Evolutionary conservation across 2,888 invertebrate species (phyloP), one percentile per base, ranked within the genome.

Genomic region (Ommatoiulus sabulosus): DNA sequence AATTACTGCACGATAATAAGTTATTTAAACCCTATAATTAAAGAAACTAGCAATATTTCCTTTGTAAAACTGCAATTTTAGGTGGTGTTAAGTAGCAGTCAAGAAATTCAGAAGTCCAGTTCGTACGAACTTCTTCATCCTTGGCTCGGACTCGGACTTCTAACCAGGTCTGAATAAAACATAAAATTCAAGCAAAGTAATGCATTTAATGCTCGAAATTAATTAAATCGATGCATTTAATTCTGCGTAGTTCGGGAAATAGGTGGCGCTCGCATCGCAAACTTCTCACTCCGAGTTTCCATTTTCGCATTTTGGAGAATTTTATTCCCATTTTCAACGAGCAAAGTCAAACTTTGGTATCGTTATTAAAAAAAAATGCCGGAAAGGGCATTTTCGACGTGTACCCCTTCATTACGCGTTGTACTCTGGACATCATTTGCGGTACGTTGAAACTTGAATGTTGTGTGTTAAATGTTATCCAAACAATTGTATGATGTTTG

Each of bases 281-380:
- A 90, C 90, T 93, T 89, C 90, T 94, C 85, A 94, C 94, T 1
- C 94, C 94, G 17, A 92, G 93, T 0, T 94, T 94, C 90, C 94
- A 94, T 90, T 94, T 93, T 91, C 93, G 93, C 90, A 94, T 94
- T 89, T 92, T 94, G 57, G 92, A 93, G 89, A 93, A 93, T 89
- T 94, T 93, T 90, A 89, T 93, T n/a, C 91, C 92, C 10, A 92
- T 93, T n/a, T 93, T 93, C 91, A 93, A 93, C 90, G 92, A 93
- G 87, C 93, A 94, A 90, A 90, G 93, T 1, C 90, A 91, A 44
- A 91, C 92, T 63, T 90, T 93, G 89, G 89, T 92, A 17, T 90
- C 92, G 4, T 91, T 91, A 86, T 90, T 93, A 44, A 90, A 91
- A 84, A 91, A 90, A 52, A 90, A 84, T 4, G 44, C 35, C 20